phyloP scores from a whole-genome alignment of 1,140 invertebrate genomes.

The Bombyx mandarina region DNA sequence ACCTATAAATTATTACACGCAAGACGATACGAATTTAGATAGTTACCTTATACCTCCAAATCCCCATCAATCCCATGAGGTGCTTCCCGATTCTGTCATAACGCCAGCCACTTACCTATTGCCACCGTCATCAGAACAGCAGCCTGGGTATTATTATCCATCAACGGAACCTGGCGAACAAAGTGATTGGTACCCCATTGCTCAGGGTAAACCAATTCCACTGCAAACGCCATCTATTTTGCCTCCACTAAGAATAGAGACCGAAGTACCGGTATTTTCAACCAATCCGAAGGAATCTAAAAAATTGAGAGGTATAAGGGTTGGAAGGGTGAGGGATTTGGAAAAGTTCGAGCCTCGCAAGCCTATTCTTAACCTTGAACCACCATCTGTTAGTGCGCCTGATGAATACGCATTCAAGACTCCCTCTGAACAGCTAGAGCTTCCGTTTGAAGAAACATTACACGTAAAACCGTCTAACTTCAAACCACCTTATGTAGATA shows the following conservation, averaged over 20 bases:
- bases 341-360: slow-evolving; percentile 15
- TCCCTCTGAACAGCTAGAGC: slow-evolving; percentile 20
- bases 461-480: slow-evolving; percentile 12
- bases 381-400: slow-evolving; percentile 29
- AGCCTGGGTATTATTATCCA: slow-evolving; percentile 32
- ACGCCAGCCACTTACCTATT: slow-evolving; percentile 48
- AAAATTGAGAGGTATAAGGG: slow-evolving; percentile 19
- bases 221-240: background rate
- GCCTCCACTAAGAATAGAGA: slow-evolving; percentile 3
- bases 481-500: slow-evolving; percentile 6
- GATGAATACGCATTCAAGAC: slow-evolving; percentile 19
- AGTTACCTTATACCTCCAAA: slow-evolving; percentile 44
- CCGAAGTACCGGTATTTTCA: slow-evolving; percentile 17
- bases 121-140: slow-evolving; percentile 36
- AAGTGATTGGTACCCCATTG: slow-evolving; percentile 55
- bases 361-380: slow-evolving; percentile 32
- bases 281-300: slow-evolving; percentile 13
- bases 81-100: slow-evolving; percentile 21
- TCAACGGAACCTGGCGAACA: slow-evolving; percentile 36
- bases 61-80: slow-evolving; percentile 31
- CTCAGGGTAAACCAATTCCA: slow-evolving; percentile 10
- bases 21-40: slow-evolving; percentile 30
- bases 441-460: slow-evolving; percentile 22
- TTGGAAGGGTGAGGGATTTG: slow-evolving; percentile 22
- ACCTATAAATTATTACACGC: slow-evolving; percentile 32